Evolutionary conservation across 2,888 invertebrate species (phyloP).

Genomic region (Papilio protenor): DNA sequence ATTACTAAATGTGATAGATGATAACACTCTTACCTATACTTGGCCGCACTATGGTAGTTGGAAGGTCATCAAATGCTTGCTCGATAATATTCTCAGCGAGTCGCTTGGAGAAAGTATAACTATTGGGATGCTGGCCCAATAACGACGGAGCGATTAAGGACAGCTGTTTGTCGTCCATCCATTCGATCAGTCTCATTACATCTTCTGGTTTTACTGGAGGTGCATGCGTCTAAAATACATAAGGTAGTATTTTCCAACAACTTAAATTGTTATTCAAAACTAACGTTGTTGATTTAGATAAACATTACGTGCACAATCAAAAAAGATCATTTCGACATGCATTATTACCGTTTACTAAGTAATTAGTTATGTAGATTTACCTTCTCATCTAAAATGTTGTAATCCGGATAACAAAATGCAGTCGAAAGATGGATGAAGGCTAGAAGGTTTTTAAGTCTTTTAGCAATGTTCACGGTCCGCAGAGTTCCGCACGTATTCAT

Average conservation of each 20-base stretch:
- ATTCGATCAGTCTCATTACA: slow-evolving; percentile 88
- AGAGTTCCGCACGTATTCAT: slow-evolving; percentile 96
- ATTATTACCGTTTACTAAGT: background rate
- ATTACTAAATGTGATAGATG: too few species aligned
- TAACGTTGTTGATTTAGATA: background rate
- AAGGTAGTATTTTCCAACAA: background rate
- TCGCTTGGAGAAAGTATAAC: slow-evolving; percentile 97
- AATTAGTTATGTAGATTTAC: slow-evolving; percentile 52
- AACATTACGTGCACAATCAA: background rate
- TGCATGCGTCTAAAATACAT: slow-evolving; percentile 85
- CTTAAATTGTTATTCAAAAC: background rate
- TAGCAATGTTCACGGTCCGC: slow-evolving; percentile 90
- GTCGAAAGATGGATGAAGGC: slow-evolving; percentile 95
- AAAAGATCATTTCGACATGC: background rate
- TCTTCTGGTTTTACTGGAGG: slow-evolving; percentile 88
- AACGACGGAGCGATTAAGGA: slow-evolving; percentile 87
- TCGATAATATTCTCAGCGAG: slow-evolving; percentile 93
- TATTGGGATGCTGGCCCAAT: slow-evolving; percentile 93
- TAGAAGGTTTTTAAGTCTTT: slow-evolving; percentile 88
- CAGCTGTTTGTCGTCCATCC: slow-evolving; percentile 88
- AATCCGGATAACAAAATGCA: slow-evolving; percentile 97
- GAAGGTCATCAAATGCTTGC: slow-evolving; percentile 89
- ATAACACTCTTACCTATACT: slow-evolving; percentile 91
- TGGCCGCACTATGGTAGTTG: slow-evolving; percentile 94
- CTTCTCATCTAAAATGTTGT: slow-evolving; percentile 77